phyloP scores from a whole-genome alignment of 64 coral and sea anemone genomes.

The Actinia tenebrosa region DNA sequence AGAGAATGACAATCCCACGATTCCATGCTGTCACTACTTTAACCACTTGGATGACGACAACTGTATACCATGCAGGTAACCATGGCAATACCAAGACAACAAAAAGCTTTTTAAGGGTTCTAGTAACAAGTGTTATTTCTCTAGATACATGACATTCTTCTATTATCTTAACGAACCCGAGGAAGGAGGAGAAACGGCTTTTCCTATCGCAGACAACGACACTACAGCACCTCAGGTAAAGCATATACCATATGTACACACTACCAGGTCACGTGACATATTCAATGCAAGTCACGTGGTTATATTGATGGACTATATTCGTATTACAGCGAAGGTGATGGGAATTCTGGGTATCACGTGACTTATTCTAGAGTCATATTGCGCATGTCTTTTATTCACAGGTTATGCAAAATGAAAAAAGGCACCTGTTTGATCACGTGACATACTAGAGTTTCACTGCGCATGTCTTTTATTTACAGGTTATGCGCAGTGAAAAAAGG shows the following conservation, averaged over 20 bases:
- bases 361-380: background rate
- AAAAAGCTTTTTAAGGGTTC: no score
- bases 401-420: background rate
- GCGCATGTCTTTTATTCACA: background rate
- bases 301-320: no score
- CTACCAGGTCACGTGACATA: no score
- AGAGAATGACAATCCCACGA: conserved; percentile 14
- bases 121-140: background rate
- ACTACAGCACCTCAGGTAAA: conserved; percentile 12
- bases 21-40: conserved; percentile 70
- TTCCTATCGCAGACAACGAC: conserved; percentile 70
- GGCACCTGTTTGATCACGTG: conserved; percentile 42
- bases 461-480: background rate
- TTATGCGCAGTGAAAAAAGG: background rate
- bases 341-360: background rate
- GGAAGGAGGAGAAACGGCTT: conserved; percentile 80
- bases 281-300: no score
- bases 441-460: background rate
- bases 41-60: conserved; percentile 37
- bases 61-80: conserved; percentile 79
- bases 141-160: conserved; percentile 75
- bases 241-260: no score
- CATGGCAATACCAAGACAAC: no score
- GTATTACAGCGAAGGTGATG: no score
- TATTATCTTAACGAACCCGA: conserved; percentile 83